phyloP scores from a whole-genome alignment of 2,797 vertebrate species.

The Poeciliopsis gracilis region DNA sequence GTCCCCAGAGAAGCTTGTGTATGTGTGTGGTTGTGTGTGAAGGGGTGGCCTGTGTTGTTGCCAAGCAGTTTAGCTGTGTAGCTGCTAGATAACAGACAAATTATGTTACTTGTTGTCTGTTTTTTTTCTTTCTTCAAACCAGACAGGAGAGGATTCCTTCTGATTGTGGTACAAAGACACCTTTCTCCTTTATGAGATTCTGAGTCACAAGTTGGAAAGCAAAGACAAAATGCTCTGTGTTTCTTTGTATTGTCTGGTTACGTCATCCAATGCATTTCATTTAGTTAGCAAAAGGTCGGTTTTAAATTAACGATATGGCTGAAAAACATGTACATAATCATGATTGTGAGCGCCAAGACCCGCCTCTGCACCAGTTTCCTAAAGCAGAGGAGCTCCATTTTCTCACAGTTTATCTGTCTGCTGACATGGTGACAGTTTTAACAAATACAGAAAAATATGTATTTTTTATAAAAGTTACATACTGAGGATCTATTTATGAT shows the following conservation, averaged over 20 bases:
- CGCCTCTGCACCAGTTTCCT: no score
- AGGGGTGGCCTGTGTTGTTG: conserved; percentile 45
- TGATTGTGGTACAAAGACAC: conserved; percentile 15
- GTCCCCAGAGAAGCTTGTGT: conserved; percentile 29
- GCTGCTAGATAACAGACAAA: conserved; percentile 52
- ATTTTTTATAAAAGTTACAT: no score
- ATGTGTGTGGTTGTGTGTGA: neutral
- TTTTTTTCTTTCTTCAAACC: conserved; percentile 16
- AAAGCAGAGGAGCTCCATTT: no score
- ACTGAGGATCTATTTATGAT: neutral
- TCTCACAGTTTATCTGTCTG: no score
- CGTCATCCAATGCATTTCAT: neutral
- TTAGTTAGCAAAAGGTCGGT: neutral
- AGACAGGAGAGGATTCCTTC: conserved; percentile 48
- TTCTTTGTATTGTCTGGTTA: neutral
- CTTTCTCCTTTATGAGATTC: neutral
- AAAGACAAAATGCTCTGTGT: neutral
- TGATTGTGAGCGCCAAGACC: no score
- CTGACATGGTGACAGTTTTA: no score
- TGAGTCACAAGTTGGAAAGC: neutral
- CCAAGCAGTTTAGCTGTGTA: conserved; percentile 61
- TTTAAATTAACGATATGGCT: neutral
- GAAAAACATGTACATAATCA: no score
- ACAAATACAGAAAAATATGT: no score
- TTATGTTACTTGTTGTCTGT: conserved; percentile 31